These are phyloP conservation scores for Tachina grossa DNA, from an alignment of 2,888 invertebrate genomes.

Conservation along the genomic window DNA sequence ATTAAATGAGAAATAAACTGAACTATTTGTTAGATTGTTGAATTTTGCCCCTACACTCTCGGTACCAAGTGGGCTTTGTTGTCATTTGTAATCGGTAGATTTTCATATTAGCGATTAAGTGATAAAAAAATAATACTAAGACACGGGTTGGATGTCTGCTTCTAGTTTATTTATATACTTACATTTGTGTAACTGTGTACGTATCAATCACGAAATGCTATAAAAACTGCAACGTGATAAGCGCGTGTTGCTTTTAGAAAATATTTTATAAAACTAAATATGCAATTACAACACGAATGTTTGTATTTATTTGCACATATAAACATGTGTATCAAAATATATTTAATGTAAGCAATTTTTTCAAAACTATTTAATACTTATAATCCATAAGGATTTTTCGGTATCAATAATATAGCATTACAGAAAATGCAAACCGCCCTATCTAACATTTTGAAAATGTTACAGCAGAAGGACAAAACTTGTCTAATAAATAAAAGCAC, in stretches of 20 bases:
- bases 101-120: slow-evolving; percentile 53
- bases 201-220: slow-evolving; percentile 69
- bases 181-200: background rate
- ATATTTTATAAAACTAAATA: slow-evolving; percentile 38
- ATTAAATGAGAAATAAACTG: slow-evolving; percentile 35
- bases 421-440: too few relatives aligned
- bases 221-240: slow-evolving; percentile 70
- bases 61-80: slow-evolving; percentile 41
- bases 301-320: background rate
- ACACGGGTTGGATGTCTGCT: slow-evolving; percentile 47
- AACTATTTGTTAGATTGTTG: slow-evolving; percentile 45
- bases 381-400: background rate
- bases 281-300: slow-evolving; percentile 20
- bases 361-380: background rate
- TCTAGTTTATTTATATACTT: slow-evolving; percentile 40
- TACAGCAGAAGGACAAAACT: too few relatives aligned
- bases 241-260: slow-evolving; percentile 66
- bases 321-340: background rate
- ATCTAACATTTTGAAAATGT: too few relatives aligned
- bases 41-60: slow-evolving; percentile 50
- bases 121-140: slow-evolving; percentile 51
- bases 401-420: too few relatives aligned
- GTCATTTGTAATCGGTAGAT: slow-evolving; percentile 57
- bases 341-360: background rate
- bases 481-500: background rate